These are phyloP conservation scores for Blomia tropicalis DNA, from an alignment of 2,888 invertebrate genomes.

Conservation along the genomic window DNA sequence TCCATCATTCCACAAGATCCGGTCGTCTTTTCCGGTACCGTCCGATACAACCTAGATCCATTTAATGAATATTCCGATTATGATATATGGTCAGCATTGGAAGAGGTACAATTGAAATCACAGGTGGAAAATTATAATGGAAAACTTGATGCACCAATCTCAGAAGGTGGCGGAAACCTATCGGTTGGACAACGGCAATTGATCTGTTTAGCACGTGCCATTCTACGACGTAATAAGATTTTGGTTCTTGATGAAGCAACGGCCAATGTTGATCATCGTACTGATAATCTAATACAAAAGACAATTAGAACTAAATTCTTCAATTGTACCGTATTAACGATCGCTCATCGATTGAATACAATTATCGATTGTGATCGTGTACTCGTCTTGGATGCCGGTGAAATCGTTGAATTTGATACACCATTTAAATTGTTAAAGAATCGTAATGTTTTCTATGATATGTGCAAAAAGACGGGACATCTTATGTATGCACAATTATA, in stretches of 20 bases:
- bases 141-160: constrained; percentile 51
- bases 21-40: constrained; percentile 64
- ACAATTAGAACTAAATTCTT: constrained; percentile 58
- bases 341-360: constrained; percentile 53
- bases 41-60: constrained; percentile 75
- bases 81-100: constrained; percentile 65
- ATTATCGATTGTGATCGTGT: constrained; percentile 82
- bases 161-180: constrained; percentile 61
- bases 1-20: constrained; percentile 48
- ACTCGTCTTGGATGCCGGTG: constrained; percentile 36
- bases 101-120: constrained; percentile 60
- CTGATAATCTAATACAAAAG: constrained; percentile 52
- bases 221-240: constrained; percentile 63
- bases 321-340: constrained; percentile 41
- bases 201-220: constrained; percentile 72
- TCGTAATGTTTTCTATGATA: constrained; percentile 16
- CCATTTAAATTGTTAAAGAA: constrained; percentile 19
- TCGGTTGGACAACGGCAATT: constrained; percentile 79
- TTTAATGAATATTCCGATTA: constrained; percentile 61
- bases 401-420: constrained; percentile 23
- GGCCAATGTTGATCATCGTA: constrained; percentile 67
- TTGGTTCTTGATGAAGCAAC: constrained; percentile 81
- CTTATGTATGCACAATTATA: constrained; percentile 18
- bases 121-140: constrained; percentile 47
- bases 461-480: constrained; percentile 23